Base-by-base conservation (phyloP, 1,140 invertebrate genomes). In the Ceratosolen solmsi region DNA sequence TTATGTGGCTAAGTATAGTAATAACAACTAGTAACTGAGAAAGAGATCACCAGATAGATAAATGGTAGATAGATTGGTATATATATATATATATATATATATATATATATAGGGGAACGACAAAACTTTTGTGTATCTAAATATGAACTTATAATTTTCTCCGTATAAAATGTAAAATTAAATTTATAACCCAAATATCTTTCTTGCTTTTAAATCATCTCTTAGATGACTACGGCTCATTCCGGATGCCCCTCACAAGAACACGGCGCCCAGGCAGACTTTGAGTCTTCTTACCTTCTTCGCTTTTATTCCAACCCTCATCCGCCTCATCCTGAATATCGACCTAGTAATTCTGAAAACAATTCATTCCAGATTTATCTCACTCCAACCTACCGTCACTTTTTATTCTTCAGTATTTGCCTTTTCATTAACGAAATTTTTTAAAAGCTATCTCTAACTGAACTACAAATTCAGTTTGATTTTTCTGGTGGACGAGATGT, bases 401-500 rank as follows among this genome's bases (percentile, higher is more conserved):
- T 41, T 46, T 38, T n/a, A 0, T 74, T 22, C 36, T 0, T 7
- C 9, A 17, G 13, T 65, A 38, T 54, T 68, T 77, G 36, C 27
- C 54, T 80, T 46, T 73, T 25, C 65, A 72, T 70, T 60, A 82
- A 77, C 65, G 74, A 77, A 82, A 82, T 82, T 82, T 74, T 72
- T 82, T 60, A 70, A 71, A 77, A 77, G 63, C 65, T 33, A 76
- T 63, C 80, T 76, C 49, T 41, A 68, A 74, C 54, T 54, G 38
- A 68, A 77, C 2, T 33, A 51, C n/a, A 36, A 11, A 54, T 20
- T 54, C 36, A 56, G 36, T 25, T 72, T 72, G 54, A 58, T 36
- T 54, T 30, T 25, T 33, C n/a, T 41, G 51, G 13, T n/a, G 60
- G 20, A 60, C 3, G 0, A 56, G 15, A 13, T 54, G 11, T 60